Base-by-base conservation (phyloP, 2,797 vertebrate genomes). In the Takifugu rubripes region DNA sequence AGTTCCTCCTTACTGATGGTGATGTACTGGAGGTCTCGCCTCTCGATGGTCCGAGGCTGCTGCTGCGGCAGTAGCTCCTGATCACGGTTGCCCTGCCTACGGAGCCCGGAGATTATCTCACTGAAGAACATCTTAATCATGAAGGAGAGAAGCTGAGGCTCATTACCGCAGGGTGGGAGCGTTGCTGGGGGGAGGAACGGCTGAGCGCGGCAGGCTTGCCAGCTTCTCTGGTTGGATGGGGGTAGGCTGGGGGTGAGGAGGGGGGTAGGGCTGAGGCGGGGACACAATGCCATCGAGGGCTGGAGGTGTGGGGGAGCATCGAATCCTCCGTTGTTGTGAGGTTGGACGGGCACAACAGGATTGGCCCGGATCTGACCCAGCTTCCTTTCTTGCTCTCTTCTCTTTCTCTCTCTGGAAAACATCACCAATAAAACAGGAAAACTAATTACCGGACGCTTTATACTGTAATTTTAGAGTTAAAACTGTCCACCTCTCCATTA, bases 41-140 rank as follows among this genome's bases (percentile, higher is more conserved):
- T 91, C 81, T 99, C 97, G 21, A 99, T 96, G 62, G 97, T 99
- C 50, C 96, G 94, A 0, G 97, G 97, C 86, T 99, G 97, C 84
- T 97, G 96, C 60, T 99, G 97, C 0, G 97, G 97, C 53, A 96
- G 93, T 47, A 99, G 84, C 75, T 99, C 97, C 56, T 96, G 82
- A 99, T 99, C 71, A 98, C 95, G 0, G 97, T 99, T 77, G 98
- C 96, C 62, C 85, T 82, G 27, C 80, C 88, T 87, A 1, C 10
- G 9, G 0, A 21, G 4, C 29, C 11, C 0, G 27, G 11, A 25
- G 2, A 46, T 24, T 55, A 11, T 25, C 26, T 6, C 4, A 3
- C 2, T 26, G 59, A 16, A 46, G 1, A 45, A 10, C 26, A 16
- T 6, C 14, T 16, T 40, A 12, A 16, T 11, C 5, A 29, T 21